Percentiles rank a stretch among this genome's conserved stretches.
Conservation (phyloP, 37 sponge, comb jelly and placozoan genomes). For the Agelas oroides region DNA sequence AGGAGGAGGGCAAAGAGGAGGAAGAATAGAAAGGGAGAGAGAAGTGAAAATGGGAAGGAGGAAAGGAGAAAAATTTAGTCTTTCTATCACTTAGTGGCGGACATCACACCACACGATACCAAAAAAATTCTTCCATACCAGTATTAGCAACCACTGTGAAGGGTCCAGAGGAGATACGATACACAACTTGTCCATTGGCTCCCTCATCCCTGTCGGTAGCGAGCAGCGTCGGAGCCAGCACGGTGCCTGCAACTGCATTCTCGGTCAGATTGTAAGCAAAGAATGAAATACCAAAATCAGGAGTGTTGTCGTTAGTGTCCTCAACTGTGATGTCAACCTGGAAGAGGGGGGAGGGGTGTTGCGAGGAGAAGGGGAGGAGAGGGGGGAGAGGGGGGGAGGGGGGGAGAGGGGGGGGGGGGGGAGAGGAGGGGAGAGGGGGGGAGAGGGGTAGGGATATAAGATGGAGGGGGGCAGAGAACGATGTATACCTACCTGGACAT, state of each 20-base stretch:
- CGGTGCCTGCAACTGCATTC: background rate
- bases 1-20: too few species aligned
- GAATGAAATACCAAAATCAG: conserved; percentile 6
- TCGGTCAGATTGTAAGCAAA: conserved; percentile 15
- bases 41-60: too few species aligned
- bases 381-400: too few species aligned
- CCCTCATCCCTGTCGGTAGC: conserved; percentile 60
- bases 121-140: too few species aligned
- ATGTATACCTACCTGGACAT: conserved; percentile 19
- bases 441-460: too few species aligned
- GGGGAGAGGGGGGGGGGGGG: background rate
- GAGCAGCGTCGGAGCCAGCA: background rate
- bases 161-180: conserved; percentile 1
- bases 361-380: background rate
- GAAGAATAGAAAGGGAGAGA: too few species aligned
- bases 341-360: background rate
- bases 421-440: too few species aligned
- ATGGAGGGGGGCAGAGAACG: too few species aligned
- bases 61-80: too few species aligned
- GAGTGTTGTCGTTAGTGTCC: conserved; percentile 61
- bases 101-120: too few species aligned
- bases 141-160: conserved; percentile 10
- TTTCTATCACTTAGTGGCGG: too few species aligned
- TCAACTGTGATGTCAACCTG: conserved; percentile 54
- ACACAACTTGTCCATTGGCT: conserved; percentile 46